Conservation (phyloP, 2,113 vertebrate genomes). For the Syrrhaptes paradoxus region DNA sequence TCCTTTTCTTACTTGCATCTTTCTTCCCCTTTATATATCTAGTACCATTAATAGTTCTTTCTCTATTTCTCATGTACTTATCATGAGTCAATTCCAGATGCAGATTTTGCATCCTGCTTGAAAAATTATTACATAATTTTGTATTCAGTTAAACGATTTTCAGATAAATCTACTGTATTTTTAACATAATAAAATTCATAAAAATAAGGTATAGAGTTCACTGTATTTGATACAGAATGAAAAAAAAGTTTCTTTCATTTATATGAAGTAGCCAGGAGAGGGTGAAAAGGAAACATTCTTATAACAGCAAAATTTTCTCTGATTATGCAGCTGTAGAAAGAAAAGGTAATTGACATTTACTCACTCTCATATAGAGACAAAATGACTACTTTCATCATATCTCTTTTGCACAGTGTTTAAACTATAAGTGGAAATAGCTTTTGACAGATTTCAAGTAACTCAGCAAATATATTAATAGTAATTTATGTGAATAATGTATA, state of each 20-base stretch:
- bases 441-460: conserved; percentile 60
- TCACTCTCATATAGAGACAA: conserved; percentile 51
- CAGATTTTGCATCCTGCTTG: conserved; percentile 65
- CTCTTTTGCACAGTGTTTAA: conserved; percentile 52
- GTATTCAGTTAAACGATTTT: conserved; percentile 62
- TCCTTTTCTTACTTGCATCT: background rate
- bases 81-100: conserved; percentile 27
- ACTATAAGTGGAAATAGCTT: conserved; percentile 41
- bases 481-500: conserved; percentile 5
- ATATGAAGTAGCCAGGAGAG: background rate
- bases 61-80: conserved; percentile 50
- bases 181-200: conserved; percentile 21
- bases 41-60: background rate
- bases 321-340: conserved; percentile 51
- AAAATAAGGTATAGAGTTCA: conserved; percentile 42
- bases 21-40: background rate
- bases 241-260: conserved; percentile 21
- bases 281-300: conserved; percentile 27
- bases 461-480: conserved; percentile 46
- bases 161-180: conserved; percentile 47
- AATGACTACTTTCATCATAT: conserved; percentile 65
- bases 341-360: conserved; percentile 70
- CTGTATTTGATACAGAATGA: conserved; percentile 53
- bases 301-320: conserved; percentile 18
- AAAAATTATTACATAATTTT: conserved; percentile 59